Conservation (phyloP, 2,888 invertebrate genomes). For the Rutpela maculata region DNA sequence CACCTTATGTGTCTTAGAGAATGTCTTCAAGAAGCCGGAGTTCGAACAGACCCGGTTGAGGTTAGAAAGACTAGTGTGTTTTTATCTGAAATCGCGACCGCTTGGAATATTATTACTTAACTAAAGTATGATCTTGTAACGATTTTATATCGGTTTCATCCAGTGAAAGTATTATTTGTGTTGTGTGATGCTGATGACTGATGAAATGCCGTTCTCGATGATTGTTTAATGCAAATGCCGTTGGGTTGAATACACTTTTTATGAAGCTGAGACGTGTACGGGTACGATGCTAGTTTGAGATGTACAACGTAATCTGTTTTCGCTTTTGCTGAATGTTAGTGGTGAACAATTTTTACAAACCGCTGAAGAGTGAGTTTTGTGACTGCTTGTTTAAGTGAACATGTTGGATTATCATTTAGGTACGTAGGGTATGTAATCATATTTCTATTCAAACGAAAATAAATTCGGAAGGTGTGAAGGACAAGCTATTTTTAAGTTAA, state of each 20-base stretch:
- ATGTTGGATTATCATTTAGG: slow-evolving; percentile 54
- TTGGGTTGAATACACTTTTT: slow-evolving; percentile 49
- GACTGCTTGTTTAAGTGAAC: slow-evolving; percentile 3
- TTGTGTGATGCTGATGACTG: neutral
- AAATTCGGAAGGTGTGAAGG: neutral
- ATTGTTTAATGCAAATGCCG: slow-evolving; percentile 43
- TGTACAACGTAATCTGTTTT: slow-evolving; percentile 31
- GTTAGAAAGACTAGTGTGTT: slow-evolving; percentile 37
- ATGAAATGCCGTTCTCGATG: slow-evolving; percentile 22
- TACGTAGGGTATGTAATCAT: slow-evolving; percentile 29
- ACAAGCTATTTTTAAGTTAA: neutral
- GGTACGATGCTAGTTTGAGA: slow-evolving; percentile 14
- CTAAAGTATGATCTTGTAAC: slow-evolving; percentile 31
- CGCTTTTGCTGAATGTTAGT: slow-evolving; percentile 32
- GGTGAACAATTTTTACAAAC: neutral
- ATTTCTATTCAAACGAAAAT: neutral
- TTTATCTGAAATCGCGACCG: slow-evolving; percentile 25
- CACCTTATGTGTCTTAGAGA: slow-evolving; percentile 53
- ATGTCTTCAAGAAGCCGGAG: slow-evolving; percentile 38
- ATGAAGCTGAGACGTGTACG: slow-evolving; percentile 34
- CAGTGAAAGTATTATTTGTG: slow-evolving; percentile 38
- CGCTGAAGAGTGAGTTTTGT: neutral
- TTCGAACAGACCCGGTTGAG: slow-evolving; percentile 38
- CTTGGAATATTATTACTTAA: slow-evolving; percentile 26
- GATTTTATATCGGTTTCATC: slow-evolving; percentile 33